These are phyloP conservation scores for Lydus trimaculatus DNA, from an alignment of 2,888 invertebrate genomes.

Conservation along the genomic window DNA sequence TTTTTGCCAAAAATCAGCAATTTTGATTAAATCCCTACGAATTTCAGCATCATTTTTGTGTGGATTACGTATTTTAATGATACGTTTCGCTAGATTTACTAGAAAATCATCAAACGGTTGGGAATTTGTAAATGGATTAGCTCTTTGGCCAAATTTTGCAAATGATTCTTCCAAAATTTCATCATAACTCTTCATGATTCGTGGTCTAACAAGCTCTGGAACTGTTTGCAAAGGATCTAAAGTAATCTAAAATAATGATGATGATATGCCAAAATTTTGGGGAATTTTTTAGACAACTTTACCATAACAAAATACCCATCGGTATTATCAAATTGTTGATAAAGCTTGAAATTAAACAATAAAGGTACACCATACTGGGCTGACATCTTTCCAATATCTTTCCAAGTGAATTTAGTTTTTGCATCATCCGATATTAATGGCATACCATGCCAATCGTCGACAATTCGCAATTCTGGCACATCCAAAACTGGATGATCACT, in stretches of 20 bases:
- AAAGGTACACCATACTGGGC: constrained; percentile 55
- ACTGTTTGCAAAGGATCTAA: constrained; percentile 5
- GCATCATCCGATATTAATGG: constrained; percentile 45
- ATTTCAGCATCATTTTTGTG: constrained; percentile 38
- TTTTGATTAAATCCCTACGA: constrained; percentile 39
- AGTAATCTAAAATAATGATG: constrained; percentile 9
- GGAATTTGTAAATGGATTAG: not conserved
- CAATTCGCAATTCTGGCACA: constrained; percentile 51
- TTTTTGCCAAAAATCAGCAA: constrained; percentile 44
- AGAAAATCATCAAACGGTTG: constrained; percentile 44
- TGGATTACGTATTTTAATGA: constrained; percentile 35
- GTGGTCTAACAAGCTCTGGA: constrained; percentile 13
- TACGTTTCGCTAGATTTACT: constrained; percentile 31
- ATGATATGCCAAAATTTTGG: not conserved
- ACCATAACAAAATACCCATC: not conserved
- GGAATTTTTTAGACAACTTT: not conserved
- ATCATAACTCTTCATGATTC: constrained; percentile 11
- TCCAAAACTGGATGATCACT: not conserved
- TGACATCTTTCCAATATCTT: constrained; percentile 50
- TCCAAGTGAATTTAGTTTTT: constrained; percentile 45
- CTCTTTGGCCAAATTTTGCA: not conserved
- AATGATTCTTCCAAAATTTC: constrained; percentile 20
- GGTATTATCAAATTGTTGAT: not conserved
- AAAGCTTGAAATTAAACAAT: constrained; percentile 49
- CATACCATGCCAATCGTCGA: constrained; percentile 52